These are phyloP conservation scores for Dendrocincla tyrannina DNA, from an alignment of 2,797 vertebrate genomes.

Conservation along the genomic window DNA sequence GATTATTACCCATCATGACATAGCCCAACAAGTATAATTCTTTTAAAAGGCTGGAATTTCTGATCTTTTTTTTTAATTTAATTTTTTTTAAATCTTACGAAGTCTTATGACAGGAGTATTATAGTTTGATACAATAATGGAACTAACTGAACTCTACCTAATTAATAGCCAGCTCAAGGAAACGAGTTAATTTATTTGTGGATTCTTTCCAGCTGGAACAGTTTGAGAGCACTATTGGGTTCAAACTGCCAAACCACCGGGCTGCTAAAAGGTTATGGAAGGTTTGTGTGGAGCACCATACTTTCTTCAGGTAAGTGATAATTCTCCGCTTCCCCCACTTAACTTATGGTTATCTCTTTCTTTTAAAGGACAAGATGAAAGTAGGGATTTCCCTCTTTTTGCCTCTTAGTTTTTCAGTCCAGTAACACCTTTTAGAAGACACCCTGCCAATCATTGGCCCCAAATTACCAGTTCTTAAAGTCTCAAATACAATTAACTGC, in stretches of 20 bases:
- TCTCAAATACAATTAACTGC: background rate
- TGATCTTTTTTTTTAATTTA: background rate
- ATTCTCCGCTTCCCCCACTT: background rate
- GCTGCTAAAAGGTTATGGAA: slow-evolving; percentile 97
- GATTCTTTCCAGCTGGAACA: slow-evolving; percentile 87
- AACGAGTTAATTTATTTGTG: slow-evolving; percentile 37
- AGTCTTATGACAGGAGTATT: background rate
- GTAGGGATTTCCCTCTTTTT: background rate
- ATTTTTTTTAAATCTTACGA: background rate
- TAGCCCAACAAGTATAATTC: background rate
- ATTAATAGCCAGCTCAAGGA: background rate
- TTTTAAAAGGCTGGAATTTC: slow-evolving; percentile 1
- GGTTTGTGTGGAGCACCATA: slow-evolving; percentile 98
- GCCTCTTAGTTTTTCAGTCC: background rate
- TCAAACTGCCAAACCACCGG: slow-evolving; percentile 95
- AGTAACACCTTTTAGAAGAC: background rate
- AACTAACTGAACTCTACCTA: background rate
- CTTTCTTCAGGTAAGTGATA: slow-evolving; percentile 91
- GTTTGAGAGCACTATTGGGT: slow-evolving; percentile 98
- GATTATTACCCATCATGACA: background rate
- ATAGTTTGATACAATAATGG: background rate
- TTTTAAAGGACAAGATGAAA: background rate
- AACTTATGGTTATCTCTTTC: background rate
- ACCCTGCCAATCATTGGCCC: background rate
- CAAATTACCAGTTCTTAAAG: background rate